Base-by-base conservation (phyloP, 2,888 invertebrate genomes). In the Calameuta filiformis region DNA sequence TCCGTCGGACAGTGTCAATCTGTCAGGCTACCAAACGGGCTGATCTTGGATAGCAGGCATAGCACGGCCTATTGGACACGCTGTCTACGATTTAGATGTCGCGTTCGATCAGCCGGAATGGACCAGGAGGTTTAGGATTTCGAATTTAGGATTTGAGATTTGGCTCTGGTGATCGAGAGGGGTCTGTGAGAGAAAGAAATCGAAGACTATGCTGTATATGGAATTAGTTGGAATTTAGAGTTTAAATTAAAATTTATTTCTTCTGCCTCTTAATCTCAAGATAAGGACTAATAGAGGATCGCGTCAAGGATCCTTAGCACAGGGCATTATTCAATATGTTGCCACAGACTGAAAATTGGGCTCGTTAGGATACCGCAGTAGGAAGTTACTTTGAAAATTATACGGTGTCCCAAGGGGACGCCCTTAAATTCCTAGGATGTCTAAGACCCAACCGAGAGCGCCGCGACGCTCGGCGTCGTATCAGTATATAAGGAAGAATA, bases 1-100 rank as follows among this genome's bases (percentile, higher is more conserved):
- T 88, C 86, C 84, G 86, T 85, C 86, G 87, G 88, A 89, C 89
- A 88, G 89, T 88, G 89, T 87, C 89, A 86, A 89, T 89, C 89
- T 88, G 89, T 89, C 89, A 87, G 82, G 86, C 89, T 88, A 89
- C 88, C 88, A 88, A 87, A 85, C 83, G 86, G 86, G 84, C 82
- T 30, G 74, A 83, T 56, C 68, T 34, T 33, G 30, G 33, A 77
- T 35, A 30, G 68, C 73, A n/a, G 83, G 68, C 76, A 76, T 82
- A 79, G 82, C 81, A 82, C 84, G 83, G 84, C 84, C 87, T 87
- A 88, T 88, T 86, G 86, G 82, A 85, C 85, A 84, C 84, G 87
- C 85, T 87, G 85, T 86, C 86, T 85, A 87, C 85, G 87, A 90
- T 90, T 88, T 88, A 86, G 87, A 87, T 87, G 89, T 89, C 85